phyloP scores from a whole-genome alignment of 2,113 vertebrate genomes.

The Odontesthes bonariensis region DNA sequence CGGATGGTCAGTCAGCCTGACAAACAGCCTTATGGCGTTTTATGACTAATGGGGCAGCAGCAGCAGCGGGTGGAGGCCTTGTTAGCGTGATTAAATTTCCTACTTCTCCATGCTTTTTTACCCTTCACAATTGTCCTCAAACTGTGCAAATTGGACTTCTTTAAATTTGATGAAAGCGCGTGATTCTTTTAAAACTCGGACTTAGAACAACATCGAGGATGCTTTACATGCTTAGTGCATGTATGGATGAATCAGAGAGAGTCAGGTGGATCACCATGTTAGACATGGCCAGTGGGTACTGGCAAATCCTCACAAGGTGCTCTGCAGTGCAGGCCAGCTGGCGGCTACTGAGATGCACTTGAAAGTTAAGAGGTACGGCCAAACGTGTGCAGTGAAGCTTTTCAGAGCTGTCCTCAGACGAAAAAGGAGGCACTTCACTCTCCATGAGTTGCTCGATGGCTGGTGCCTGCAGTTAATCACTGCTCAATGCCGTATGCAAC shows the following conservation, averaged over 20 bases:
- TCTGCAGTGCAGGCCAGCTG: constrained; percentile 5
- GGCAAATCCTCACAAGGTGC: constrained; percentile 16
- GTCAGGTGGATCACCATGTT: neutral
- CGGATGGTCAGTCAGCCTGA: constrained; percentile 1
- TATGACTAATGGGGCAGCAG: constrained; percentile 11
- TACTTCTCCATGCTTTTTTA: neutral
- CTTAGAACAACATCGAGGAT: neutral
- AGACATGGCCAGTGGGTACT: neutral
- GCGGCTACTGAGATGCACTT: constrained; percentile 1
- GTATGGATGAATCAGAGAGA: neutral
- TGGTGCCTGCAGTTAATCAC: no score
- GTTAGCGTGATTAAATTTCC: neutral
- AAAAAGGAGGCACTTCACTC: constrained; percentile 13
- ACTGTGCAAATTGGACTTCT: neutral
- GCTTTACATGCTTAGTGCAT: neutral
- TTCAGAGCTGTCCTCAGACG: constrained; percentile 7
- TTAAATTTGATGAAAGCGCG: neutral
- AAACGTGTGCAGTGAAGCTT: constrained; percentile 6
- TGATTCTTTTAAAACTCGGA: neutral
- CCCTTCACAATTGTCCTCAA: neutral
- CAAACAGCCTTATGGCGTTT: constrained; percentile 14
- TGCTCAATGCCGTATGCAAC: neutral
- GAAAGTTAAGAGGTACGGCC: constrained; percentile 2
- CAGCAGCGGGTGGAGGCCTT: constrained; percentile 3
- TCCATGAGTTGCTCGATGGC: neutral